Evolutionary conservation across 35 echinoderm and acorn worm genomes (phyloP), one percentile per base, ranked within the genome.

Genomic region (Diadema setosum): DNA sequence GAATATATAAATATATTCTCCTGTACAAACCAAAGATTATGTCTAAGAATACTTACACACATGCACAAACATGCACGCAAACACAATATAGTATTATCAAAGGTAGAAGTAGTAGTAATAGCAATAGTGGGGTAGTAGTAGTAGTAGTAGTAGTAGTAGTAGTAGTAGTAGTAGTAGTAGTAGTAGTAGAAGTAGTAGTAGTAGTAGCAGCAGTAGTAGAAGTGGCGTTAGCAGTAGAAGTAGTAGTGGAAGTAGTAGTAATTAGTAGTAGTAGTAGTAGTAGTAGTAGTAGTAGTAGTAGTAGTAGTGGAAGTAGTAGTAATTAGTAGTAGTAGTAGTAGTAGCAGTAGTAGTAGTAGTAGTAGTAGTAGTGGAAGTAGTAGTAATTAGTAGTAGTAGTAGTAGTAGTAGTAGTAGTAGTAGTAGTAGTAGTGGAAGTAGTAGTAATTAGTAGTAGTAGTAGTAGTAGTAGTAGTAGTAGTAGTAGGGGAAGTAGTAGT

Each of bases 261-360:
- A n/a, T n/a, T n/a, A n/a, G n/a, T n/a, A n/a, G 25, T 26, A 69
- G 64, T 69, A 69, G 25, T 69, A 69, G 64, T 69, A 69, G 64
- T 69, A 69, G 64, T 69, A 69, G 64, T 69, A 69, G 64, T 69
- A 69, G 64, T 69, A 69, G 64, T 69, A 69, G 64, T 69, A 69
- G 64, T 69, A 69, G 64, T 69, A 69, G 64, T 69, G 29, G 64
- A 16, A 69, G 64, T 69, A 69, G n/a, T n/a, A n/a, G n/a, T n/a
- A n/a, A n/a, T n/a, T n/a, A n/a, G n/a, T n/a, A n/a, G n/a, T n/a
- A n/a, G 64, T 69, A 69, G 64, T 69, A 26, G 29, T 69, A 69
- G 64, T 69, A 69, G 29, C 7, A 69, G 64, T 69, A 69, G 64
- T 69, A 69, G 64, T 69, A 69, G 25, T 8, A 12, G 29, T 8